phyloP scores from a whole-genome alignment of 2,797 vertebrate genomes.

The Schizopygopsis malacanthus region DNA sequence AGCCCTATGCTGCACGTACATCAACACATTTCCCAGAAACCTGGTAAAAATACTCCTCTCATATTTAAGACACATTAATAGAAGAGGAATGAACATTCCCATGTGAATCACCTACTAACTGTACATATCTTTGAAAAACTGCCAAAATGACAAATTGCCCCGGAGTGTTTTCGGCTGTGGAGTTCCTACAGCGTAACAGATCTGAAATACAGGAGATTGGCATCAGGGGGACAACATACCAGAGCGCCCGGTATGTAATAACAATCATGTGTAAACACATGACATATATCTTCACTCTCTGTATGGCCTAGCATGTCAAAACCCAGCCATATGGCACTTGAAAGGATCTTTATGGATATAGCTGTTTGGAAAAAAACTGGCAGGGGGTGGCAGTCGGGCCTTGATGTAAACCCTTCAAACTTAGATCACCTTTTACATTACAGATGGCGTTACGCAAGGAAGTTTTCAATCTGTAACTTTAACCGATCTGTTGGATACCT shows the following conservation, averaged over 20 bases:
- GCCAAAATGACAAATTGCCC: slow-evolving; percentile 5
- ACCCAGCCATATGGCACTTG: slow-evolving; percentile 56
- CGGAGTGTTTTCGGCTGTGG: slow-evolving; percentile 6
- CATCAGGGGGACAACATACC: background rate
- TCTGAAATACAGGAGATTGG: slow-evolving; percentile 19
- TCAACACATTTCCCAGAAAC: background rate
- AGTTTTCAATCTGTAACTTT: slow-evolving; percentile 33
- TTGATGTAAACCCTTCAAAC: slow-evolving; percentile 28
- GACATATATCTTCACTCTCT: slow-evolving; percentile 36
- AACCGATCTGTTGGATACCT: slow-evolving; percentile 6
- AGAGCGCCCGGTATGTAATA: slow-evolving; percentile 3
- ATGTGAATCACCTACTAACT: background rate
- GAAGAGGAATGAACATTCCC: background rate
- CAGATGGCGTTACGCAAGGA: slow-evolving; percentile 22
- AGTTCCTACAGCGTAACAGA: background rate
- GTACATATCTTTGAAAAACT: background rate
- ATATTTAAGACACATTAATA: background rate
- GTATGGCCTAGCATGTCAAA: slow-evolving; percentile 45
- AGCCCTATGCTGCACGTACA: background rate
- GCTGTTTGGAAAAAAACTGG: slow-evolving; percentile 43
- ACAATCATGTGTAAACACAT: slow-evolving; percentile 41
- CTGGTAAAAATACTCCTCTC: slow-evolving; percentile 15
- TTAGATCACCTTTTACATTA: slow-evolving; percentile 28
- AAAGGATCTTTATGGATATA: slow-evolving; percentile 54
- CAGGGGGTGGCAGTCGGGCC: slow-evolving; percentile 35